Evolutionary conservation across 2,888 invertebrate species (phyloP), one percentile per base, ranked within the genome.

Genomic region (Drosophila seclusa): DNA sequence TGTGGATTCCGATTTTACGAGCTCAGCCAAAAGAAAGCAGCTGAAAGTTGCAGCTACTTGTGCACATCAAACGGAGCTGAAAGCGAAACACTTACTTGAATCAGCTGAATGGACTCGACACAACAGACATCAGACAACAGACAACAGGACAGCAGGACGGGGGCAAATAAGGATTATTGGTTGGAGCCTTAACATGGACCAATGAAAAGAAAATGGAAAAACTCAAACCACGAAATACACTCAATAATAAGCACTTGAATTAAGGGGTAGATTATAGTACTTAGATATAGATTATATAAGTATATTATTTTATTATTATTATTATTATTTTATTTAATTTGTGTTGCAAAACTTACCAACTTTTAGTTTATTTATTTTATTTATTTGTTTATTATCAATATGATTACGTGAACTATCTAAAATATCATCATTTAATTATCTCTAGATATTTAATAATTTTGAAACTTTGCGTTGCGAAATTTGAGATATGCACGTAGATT

Each of bases 1-100:
- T 50, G 65, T 31, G 75, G 76, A 81, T 77, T 64, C 68, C 80
- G 63, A 78, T 85, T 82, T 73, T 71, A 73, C 73, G 67, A 75
- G 79, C 71, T 59, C 49, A 68, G 76, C 71, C 64, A 74, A 79
- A 74, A 58, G 68, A 21, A 57, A 73, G 68, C 52, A 55, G 73
- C 61, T 58, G 71, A 78, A 80, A 73, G 65, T 76, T 58, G 63
- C 80, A 75, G 76, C 68, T 76, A 73, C 80, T 76, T 76, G 68
- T 69, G 73, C 73, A 81, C 83, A 86, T 83, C 83, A 86, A 79
- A 83, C 83, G 77, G 83, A 83, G 83, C 77, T 86, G 86, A 83
- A 83, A 81, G 79, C 79, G 83, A 83, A 83, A 73, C 83, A 86
- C 86, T 86, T 86, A 79, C 80, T 68, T 63, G 72, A 68, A 73